A percentile compares a stretch with the other conserved stretches of the same genome.
Conservation (phyloP, 23 tunicate species). For the Phallusia fumigata region DNA sequence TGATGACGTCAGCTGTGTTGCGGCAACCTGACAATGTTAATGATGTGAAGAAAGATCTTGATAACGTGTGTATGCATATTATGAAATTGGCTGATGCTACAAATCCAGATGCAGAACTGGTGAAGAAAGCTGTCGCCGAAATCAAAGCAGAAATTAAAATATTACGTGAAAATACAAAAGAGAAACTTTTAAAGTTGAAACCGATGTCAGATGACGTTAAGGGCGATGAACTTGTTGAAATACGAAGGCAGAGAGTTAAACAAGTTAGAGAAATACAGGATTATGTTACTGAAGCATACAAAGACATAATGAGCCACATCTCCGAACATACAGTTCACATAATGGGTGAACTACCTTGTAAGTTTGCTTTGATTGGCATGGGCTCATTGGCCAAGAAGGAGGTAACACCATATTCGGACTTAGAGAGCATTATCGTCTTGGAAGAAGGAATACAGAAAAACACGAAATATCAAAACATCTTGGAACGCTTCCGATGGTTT, state of each 20-base stretch:
- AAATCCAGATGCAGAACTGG: too few species aligned
- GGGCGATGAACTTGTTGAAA: not conserved
- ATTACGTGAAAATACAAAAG: not conserved
- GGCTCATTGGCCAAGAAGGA: conserved; percentile 32
- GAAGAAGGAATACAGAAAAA: conserved; percentile 16
- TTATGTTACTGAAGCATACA: not conserved
- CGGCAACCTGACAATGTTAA: too few species aligned
- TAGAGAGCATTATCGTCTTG: conserved; percentile 30
- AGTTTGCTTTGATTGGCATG: conserved; percentile 26
- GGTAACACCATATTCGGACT: conserved; percentile 20
- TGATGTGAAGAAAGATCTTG: too few species aligned
- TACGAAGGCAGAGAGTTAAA: not conserved
- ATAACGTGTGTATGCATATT: too few species aligned
- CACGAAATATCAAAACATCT: conserved; percentile 3
- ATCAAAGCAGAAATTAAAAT: not conserved
- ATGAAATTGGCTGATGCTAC: too few species aligned
- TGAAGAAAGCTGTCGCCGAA: not conserved
- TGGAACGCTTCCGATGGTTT: conserved; percentile 36
- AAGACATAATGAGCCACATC: conserved; percentile 10
- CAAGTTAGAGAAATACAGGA: conserved; percentile 11
- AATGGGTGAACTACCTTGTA: conserved; percentile 31
- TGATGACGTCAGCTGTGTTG: too few species aligned
- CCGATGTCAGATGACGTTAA: too few species aligned
- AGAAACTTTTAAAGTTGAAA: not conserved
- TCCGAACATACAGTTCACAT: not conserved